Conservation (phyloP, 2,888 invertebrate genomes). For the Chrysolina haemoptera region DNA sequence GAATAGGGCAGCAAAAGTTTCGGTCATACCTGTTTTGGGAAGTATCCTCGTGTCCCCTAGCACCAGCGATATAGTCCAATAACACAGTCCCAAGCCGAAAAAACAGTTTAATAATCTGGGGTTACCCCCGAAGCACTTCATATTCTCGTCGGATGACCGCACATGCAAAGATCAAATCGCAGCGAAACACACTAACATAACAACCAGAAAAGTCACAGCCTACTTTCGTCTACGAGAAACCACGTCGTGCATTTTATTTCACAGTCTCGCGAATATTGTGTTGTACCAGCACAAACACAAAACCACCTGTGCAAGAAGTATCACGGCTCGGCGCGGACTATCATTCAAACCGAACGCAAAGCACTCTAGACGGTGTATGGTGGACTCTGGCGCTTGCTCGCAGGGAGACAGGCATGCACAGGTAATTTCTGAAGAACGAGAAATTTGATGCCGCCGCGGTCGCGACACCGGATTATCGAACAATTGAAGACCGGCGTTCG, state of each 20-base stretch:
- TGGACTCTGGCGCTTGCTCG: conserved; percentile 57
- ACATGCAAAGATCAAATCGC: conserved; percentile 46
- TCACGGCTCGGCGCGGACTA: conserved; percentile 57
- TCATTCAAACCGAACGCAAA: conserved; percentile 32
- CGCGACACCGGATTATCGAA: conserved; percentile 7
- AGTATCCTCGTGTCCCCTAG: conserved; percentile 58
- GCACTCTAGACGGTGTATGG: conserved; percentile 39
- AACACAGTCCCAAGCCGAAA: conserved; percentile 55
- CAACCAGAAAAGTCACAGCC: conserved; percentile 20
- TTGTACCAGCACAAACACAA: not conserved
- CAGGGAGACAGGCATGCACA: conserved; percentile 28
- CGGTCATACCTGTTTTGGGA: conserved; percentile 46
- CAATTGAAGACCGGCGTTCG: conserved; percentile 2
- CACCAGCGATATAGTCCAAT: conserved; percentile 59
- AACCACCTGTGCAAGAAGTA: conserved; percentile 32
- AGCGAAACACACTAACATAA: conserved; percentile 47
- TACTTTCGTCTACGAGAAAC: not conserved
- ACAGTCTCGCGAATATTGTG: conserved; percentile 3
- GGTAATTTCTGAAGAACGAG: conserved; percentile 37
- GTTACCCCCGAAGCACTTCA: conserved; percentile 62
- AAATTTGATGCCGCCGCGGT: conserved; percentile 16
- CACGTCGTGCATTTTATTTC: not conserved
- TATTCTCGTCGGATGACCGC: conserved; percentile 56
- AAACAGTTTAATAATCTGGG: conserved; percentile 58
- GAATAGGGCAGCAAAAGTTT: conserved; percentile 14